Conservation (phyloP, 2,888 invertebrate genomes). For the Abrostola triplasia region DNA sequence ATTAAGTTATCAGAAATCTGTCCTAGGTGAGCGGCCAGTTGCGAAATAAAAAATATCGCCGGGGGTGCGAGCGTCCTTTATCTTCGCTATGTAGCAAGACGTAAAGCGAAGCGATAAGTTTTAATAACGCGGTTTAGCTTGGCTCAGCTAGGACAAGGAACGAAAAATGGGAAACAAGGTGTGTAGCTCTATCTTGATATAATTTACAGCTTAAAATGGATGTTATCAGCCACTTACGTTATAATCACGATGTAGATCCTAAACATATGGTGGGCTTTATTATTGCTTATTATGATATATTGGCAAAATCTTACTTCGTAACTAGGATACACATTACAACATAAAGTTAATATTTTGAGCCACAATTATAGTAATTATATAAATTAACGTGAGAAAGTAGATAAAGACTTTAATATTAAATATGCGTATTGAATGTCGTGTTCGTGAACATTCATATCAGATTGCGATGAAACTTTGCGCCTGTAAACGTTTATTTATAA, state of each 20-base stretch:
- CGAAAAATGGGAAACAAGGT: slow-evolving; percentile 11
- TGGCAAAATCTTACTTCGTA: slow-evolving; percentile 75
- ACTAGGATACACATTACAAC: slow-evolving; percentile 73
- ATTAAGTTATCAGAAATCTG: background rate
- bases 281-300: slow-evolving; percentile 84
- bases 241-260: slow-evolving; percentile 58
- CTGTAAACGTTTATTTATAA: slow-evolving; percentile 43
- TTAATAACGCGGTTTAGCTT: background rate
- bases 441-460: slow-evolving; percentile 25
- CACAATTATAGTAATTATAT: slow-evolving; percentile 67
- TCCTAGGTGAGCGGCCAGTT: background rate
- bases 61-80: background rate
- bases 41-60: background rate
- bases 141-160: slow-evolving; percentile 6
- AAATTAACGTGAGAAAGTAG: slow-evolving; percentile 57
- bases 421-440: slow-evolving; percentile 29
- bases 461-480: slow-evolving; percentile 25
- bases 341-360: slow-evolving; percentile 76
- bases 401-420: slow-evolving; percentile 38
- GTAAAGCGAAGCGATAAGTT: background rate
- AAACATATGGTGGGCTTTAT: slow-evolving; percentile 68
- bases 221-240: slow-evolving; percentile 55
- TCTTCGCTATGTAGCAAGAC: background rate
- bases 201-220: slow-evolving; percentile 43
- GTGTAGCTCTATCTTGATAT: slow-evolving; percentile 63